Evolutionary conservation across 2,113 vertebrate genomes (phyloP), one percentile per base, ranked within the genome.

Genomic region (Orthochromis indermauri): DNA sequence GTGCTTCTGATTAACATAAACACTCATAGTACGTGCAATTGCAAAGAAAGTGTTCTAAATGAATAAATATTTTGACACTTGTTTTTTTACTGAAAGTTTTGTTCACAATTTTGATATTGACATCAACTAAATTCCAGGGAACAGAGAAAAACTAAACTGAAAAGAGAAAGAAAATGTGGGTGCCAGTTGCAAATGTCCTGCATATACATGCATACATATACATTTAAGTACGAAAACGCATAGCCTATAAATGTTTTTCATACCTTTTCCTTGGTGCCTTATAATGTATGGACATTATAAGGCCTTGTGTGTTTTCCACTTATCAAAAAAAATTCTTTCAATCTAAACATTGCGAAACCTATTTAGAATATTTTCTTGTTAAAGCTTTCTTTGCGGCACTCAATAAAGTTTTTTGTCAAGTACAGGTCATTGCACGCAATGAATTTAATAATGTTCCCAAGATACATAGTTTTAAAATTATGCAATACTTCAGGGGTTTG

Each of bases 371-470:
- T 19, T 61, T 19, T 19, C 16, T 61, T 61, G 5, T 33, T 33
- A 61, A 19, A 61, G 28, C 28, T 61, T 61, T 61, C 28, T 61
- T 61, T 61, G 59, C 3, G 2, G 59, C 28, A 19, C 28, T 63
- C 59, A 0, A 33, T 61, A 61, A 33, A 33, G 0, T 0, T 0
- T 19, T 61, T 61, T 33, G 16, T 61, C 57, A 61, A 61, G 57
- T 19, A 35, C 16, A 63, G 16, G 59, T 63, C 4, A 63, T 63
- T 63, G 10, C 17, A 63, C 10, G 3, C 6, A 35, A n/a, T 63
- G 28, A 10, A n/a, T 11, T 1, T 63, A 61, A 61, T 61, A 61
- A 33, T 61, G 57, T 61, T 31, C 57, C 57, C 26, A 10, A 61
- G 57, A 61, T 31, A 17, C 0, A 31, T 35, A 33, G 28, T 33